Evolutionary conservation across 2,797 vertebrate genomes (phyloP).

Genomic region (Stomatorhinus walkeri): DNA sequence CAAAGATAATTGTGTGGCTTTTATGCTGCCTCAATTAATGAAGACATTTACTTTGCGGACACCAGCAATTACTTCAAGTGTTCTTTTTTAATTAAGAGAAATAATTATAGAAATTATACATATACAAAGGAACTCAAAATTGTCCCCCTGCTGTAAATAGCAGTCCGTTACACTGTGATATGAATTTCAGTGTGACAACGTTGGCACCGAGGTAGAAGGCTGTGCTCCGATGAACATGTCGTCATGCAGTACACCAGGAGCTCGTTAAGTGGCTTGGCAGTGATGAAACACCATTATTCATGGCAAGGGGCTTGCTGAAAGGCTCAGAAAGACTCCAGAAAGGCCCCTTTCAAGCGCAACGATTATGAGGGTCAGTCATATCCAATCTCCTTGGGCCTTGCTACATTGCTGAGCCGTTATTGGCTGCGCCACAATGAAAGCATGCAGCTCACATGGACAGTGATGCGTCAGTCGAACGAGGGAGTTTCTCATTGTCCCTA

Average conservation of each 20-base stretch:
- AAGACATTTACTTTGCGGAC: not conserved
- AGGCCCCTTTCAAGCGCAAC: not conserved
- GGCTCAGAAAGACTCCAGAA: not conserved
- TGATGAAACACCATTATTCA: not conserved
- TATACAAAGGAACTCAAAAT: not conserved
- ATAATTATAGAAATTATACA: constrained; percentile 7
- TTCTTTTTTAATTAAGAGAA: constrained; percentile 13
- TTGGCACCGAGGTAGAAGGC: not conserved
- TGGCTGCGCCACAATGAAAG: not conserved
- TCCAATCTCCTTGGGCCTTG: not conserved
- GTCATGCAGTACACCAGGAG: not conserved
- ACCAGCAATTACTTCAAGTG: constrained; percentile 19
- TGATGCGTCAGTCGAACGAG: not conserved
- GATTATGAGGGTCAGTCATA: not conserved
- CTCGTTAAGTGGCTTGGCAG: not conserved
- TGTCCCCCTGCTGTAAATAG: not conserved
- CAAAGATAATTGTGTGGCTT: constrained; percentile 22
- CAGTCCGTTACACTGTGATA: not conserved
- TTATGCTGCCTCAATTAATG: constrained; percentile 12
- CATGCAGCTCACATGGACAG: not conserved
- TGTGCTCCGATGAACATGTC: not conserved
- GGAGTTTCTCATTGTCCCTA: not conserved
- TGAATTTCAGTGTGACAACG: not conserved
- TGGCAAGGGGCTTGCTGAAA: not conserved
- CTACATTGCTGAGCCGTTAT: not conserved